Conservation (phyloP, 1,140 invertebrate species). For the Rhopalosiphum padi region DNA sequence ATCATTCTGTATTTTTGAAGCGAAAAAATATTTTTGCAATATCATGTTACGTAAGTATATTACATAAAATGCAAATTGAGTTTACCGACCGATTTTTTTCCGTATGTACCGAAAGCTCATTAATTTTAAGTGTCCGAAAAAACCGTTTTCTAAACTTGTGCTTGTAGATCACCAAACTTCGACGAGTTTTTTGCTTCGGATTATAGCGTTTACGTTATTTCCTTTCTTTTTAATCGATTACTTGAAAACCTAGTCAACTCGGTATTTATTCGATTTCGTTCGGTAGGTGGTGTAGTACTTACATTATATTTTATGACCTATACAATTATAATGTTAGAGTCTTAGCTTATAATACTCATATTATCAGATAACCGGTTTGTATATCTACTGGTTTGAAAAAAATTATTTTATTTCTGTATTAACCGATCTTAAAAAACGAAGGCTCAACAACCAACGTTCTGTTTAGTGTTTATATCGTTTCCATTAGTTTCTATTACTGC, state of each 20-base stretch:
- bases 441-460: neutral
- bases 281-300: neutral
- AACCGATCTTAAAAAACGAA: neutral
- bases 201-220: neutral
- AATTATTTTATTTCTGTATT: neutral
- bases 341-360: neutral
- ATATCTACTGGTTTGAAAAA: neutral
- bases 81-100: neutral
- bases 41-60: neutral
- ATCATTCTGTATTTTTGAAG: neutral
- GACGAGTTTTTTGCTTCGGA: neutral
- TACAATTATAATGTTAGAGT: neutral
- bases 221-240: neutral
- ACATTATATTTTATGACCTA: slow-evolving; percentile 11
- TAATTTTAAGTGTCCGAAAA: neutral
- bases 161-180: neutral
- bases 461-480: neutral
- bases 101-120: neutral
- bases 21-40: neutral
- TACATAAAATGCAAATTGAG: neutral
- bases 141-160: neutral
- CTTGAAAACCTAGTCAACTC: neutral
- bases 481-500: neutral
- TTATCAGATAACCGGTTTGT: neutral
- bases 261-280: neutral